Conservation (phyloP, 2,888 invertebrate species). For the Chrysodeixis includens region DNA sequence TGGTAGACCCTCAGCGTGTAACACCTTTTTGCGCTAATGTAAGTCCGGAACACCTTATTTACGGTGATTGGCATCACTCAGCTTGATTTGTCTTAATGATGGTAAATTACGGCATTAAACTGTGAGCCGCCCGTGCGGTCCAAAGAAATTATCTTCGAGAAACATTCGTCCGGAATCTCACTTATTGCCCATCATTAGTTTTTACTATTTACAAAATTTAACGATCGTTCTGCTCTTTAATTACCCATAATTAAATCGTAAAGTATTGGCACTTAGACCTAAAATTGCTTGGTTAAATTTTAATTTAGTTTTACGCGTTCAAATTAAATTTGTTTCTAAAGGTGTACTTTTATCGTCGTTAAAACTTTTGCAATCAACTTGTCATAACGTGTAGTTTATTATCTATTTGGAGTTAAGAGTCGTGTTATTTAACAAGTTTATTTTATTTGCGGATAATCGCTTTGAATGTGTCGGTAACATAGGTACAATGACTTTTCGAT, state of each 20-base stretch:
- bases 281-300: conserved; percentile 19
- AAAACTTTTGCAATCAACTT: conserved; percentile 11
- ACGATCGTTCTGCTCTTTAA: conserved; percentile 42
- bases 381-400: conserved; percentile 7
- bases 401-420: background rate
- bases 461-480: background rate
- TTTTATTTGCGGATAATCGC: background rate
- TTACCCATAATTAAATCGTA: conserved; percentile 41
- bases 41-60: conserved; percentile 82
- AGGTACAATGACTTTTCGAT: background rate
- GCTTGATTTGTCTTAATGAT: conserved; percentile 84
- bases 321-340: conserved; percentile 27
- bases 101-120: conserved; percentile 81
- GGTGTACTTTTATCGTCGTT: background rate
- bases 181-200: conserved; percentile 70
- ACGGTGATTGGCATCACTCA: conserved; percentile 79
- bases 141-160: conserved; percentile 61
- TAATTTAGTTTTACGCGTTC: conserved; percentile 30
- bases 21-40: conserved; percentile 84
- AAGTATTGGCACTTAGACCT: conserved; percentile 23
- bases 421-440: background rate
- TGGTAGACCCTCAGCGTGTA: conserved; percentile 63
- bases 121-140: conserved; percentile 73
- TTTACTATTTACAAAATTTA: conserved; percentile 68
- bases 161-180: conserved; percentile 71